phyloP scores from a whole-genome alignment of 2,888 invertebrate species.

The Oligia strigilis region DNA sequence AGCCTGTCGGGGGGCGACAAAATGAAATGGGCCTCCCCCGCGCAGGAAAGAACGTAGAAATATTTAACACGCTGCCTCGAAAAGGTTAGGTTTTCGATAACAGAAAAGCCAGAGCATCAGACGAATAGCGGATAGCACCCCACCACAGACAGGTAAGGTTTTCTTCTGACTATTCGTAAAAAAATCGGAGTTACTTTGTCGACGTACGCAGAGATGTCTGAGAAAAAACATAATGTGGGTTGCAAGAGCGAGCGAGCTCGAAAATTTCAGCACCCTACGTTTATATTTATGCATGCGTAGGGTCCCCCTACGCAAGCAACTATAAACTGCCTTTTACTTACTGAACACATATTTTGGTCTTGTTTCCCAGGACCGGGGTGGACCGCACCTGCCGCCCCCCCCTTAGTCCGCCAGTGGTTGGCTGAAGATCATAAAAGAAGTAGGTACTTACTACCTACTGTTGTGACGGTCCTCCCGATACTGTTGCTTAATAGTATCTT shows the following conservation, averaged over 20 bases:
- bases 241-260: not conserved
- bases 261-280: not conserved
- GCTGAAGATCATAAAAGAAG: not conserved
- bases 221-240: not conserved
- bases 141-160: too few species aligned
- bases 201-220: not conserved
- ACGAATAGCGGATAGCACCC: not conserved
- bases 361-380: not conserved
- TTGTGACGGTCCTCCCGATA: not conserved
- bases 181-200: not conserved
- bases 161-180: not conserved
- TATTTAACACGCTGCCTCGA: not conserved
- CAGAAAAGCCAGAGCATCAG: not conserved
- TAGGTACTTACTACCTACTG: conserved; percentile 2
- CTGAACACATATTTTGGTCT: not conserved
- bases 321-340: not conserved
- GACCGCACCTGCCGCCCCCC: not conserved
- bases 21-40: not conserved
- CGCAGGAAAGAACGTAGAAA: not conserved
- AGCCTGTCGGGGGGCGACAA: not conserved
- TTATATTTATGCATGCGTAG: not conserved
- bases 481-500: not conserved
- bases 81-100: not conserved
- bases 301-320: not conserved
- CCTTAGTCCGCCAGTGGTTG: conserved; percentile 3